These are phyloP conservation scores for Agelas oroides DNA, from an alignment of 37 sponge, comb jelly and placozoan genomes.

Conservation along the genomic window DNA sequence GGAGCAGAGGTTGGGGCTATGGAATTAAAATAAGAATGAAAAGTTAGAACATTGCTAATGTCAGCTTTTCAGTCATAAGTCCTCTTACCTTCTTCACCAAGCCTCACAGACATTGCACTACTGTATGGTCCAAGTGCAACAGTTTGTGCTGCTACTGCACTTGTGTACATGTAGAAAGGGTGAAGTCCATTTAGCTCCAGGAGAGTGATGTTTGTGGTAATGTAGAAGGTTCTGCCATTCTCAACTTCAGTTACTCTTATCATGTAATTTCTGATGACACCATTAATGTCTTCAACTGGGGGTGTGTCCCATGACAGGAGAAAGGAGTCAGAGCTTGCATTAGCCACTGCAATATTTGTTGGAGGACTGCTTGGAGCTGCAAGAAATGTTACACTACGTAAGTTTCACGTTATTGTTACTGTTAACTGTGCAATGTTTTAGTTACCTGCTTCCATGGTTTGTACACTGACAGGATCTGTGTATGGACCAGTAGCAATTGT, in stretches of 20 bases:
- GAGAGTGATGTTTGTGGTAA: too few relatives aligned
- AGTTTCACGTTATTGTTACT: too few relatives aligned
- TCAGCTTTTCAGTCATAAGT: too few relatives aligned
- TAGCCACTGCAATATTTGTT: not conserved
- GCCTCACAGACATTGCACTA: not conserved
- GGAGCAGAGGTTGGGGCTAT: constrained; percentile 28
- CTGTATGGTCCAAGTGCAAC: constrained; percentile 1
- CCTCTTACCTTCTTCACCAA: constrained; percentile 7
- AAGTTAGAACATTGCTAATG: not conserved
- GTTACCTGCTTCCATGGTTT: constrained; percentile 54
- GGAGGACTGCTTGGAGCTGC: constrained; percentile 11
- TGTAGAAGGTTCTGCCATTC: not conserved
- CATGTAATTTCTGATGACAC: constrained; percentile 16
- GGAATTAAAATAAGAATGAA: not conserved
- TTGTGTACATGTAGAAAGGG: constrained; percentile 7
- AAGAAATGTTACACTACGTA: too few relatives aligned
- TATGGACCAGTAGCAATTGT: not conserved
- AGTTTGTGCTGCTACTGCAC: constrained; percentile 1
- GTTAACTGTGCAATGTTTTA: too few relatives aligned
- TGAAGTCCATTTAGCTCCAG: not conserved
- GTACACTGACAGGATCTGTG: constrained; percentile 7
- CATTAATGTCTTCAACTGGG: constrained; percentile 6
- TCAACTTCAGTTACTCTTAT: not conserved
- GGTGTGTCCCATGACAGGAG: constrained; percentile 39
- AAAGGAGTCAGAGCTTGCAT: not conserved